A percentile compares a stretch with the other conserved stretches of the same genome.
phyloP scores from a whole-genome alignment of 2,797 vertebrate species.

The Balearica regulorum region DNA sequence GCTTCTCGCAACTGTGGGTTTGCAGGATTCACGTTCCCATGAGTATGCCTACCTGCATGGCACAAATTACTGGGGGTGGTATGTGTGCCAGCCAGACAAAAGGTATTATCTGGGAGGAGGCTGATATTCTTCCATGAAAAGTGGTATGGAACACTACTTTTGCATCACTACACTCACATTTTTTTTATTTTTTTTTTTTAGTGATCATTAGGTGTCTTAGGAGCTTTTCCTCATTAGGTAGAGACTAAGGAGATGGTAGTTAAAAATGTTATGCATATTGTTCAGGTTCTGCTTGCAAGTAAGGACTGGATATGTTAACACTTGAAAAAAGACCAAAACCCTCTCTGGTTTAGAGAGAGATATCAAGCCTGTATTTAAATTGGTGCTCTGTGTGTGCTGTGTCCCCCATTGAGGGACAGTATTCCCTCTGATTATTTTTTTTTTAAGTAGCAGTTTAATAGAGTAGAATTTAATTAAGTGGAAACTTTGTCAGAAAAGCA shows the following conservation, averaged over 20 bases:
- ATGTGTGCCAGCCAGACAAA: background rate
- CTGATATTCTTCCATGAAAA: fast-evolving
- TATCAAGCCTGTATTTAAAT: background rate
- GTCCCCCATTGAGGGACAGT: background rate
- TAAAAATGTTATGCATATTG: fast-evolving
- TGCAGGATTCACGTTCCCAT: background rate
- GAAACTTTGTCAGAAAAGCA: background rate
- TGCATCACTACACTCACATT: background rate
- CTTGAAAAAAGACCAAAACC: background rate
- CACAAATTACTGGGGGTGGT: background rate
- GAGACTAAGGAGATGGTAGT: background rate
- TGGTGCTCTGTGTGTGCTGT: fast-evolving
- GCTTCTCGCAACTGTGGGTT: background rate
- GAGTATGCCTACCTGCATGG: fast-evolving
- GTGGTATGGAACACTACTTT: background rate
- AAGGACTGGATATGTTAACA: background rate
- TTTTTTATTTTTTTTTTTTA: background rate
- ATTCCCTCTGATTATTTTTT: background rate
- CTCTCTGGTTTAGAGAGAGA: background rate
- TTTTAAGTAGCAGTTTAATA: background rate
- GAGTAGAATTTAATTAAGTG: background rate
- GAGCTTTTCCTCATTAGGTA: background rate
- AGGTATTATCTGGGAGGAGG: background rate
- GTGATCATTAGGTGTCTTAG: background rate
- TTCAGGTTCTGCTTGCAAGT: background rate